Percentiles rank a stretch among this genome's conserved stretches.
phyloP scores from a whole-genome alignment of 2,113 vertebrate species.

The Sitta europaea region DNA sequence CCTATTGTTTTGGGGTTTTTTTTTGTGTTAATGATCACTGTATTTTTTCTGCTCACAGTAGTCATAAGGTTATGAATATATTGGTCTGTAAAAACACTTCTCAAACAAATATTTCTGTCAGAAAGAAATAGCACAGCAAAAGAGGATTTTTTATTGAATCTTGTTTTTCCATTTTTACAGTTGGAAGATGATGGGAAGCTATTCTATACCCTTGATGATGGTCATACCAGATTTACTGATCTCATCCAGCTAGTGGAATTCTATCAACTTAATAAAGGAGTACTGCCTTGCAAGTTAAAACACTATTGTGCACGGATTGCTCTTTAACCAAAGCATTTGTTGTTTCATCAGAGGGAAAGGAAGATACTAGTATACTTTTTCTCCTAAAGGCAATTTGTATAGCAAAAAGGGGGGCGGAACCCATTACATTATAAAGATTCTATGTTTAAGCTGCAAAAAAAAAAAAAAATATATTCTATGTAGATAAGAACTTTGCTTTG shows the following conservation, averaged over 20 bases:
- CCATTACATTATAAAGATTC: constrained; percentile 26
- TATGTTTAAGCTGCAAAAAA: constrained; percentile 51
- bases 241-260: constrained; percentile 98
- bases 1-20: neutral
- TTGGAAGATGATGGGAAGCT: constrained; percentile 88
- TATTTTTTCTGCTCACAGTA: neutral
- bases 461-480: neutral
- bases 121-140: neutral
- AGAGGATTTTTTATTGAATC: neutral
- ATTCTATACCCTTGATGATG: constrained; percentile 93
- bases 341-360: constrained; percentile 19
- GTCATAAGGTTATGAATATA: neutral
- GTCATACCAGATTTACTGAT: constrained; percentile 92
- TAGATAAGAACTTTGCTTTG: constrained; percentile 58
- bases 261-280: constrained; percentile 93
- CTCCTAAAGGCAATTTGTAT: neutral
- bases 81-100: neutral
- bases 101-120: neutral
- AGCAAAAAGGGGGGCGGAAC: neutral
- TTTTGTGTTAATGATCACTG: neutral
- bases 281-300: constrained; percentile 93
- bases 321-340: constrained; percentile 76
- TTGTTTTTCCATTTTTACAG: constrained; percentile 67
- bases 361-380: constrained; percentile 2
- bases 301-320: constrained; percentile 88